A percentile compares a stretch with the other conserved stretches of the same genome.
Evolutionary conservation across 2,888 invertebrate genomes (phyloP).

Genomic region (Dorcus hopei): DNA sequence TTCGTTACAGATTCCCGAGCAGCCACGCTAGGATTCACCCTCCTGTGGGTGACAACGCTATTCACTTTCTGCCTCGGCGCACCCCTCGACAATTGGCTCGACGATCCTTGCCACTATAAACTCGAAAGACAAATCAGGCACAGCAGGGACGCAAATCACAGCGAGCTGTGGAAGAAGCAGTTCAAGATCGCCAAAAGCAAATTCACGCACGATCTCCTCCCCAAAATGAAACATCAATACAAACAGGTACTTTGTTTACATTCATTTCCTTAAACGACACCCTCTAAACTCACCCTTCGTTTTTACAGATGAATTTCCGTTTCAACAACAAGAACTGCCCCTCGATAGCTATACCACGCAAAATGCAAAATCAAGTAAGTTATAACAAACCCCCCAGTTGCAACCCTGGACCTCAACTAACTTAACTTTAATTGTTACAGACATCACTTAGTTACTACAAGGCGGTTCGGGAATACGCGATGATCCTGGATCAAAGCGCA

Average conservation of each 20-base stretch:
- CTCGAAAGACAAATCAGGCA: slow-evolving; percentile 1
- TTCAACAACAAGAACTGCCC: too few species aligned
- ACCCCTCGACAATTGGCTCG: neutral
- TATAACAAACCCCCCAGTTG: too few species aligned
- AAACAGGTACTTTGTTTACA: too few species aligned
- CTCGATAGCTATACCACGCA: too few species aligned
- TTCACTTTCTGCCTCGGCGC: slow-evolving; percentile 3
- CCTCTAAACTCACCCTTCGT: too few species aligned
- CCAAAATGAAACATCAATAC: neutral
- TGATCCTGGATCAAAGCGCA: neutral
- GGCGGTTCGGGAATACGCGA: too few species aligned
- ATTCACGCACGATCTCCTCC: neutral
- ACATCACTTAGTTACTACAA: neutral
- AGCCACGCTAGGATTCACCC: slow-evolving; percentile 10
- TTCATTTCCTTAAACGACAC: too few species aligned
- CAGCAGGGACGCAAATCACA: slow-evolving; percentile 7
- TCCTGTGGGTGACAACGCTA: neutral
- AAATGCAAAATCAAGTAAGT: too few species aligned
- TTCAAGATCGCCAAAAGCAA: slow-evolving; percentile 3
- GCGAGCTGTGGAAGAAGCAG: neutral
- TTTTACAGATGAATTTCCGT: too few species aligned
- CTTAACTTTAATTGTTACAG: too few species aligned
- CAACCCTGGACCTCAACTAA: too few species aligned
- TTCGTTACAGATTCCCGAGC: slow-evolving; percentile 9
- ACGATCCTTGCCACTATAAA: slow-evolving; percentile 10